Evolutionary conservation across 2,113 vertebrate genomes (phyloP).

Genomic region (Xenus cinereus): DNA sequence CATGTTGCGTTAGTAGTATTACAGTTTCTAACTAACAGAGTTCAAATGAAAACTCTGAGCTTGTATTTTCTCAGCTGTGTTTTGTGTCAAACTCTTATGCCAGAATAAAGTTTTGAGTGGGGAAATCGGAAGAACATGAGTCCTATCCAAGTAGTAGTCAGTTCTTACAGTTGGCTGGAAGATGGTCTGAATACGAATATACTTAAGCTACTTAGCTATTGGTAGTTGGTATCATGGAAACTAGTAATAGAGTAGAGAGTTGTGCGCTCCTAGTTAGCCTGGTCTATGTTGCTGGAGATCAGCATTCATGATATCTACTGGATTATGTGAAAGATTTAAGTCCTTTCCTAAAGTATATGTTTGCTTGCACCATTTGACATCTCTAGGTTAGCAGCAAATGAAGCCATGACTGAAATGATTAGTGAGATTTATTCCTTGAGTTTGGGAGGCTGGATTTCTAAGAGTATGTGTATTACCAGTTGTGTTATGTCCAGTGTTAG

Average conservation of each 20-base stretch:
- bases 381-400: too few species aligned
- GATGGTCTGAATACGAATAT: background rate
- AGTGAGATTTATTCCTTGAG: background rate
- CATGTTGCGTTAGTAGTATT: background rate
- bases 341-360: background rate
- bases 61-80: background rate
- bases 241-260: background rate
- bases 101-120: background rate
- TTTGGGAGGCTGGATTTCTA: background rate
- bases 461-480: rapidly evolving
- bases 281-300: background rate
- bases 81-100: background rate
- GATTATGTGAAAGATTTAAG: background rate
- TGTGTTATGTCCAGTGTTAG: background rate
- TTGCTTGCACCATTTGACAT: background rate
- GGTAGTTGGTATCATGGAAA: background rate
- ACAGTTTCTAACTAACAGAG: background rate
- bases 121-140: background rate
- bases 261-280: background rate
- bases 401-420: background rate
- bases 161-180: background rate
- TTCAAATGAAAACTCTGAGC: background rate
- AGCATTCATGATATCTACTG: background rate
- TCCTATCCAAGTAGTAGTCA: background rate
- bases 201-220: background rate